Base-by-base conservation (phyloP, 2,797 vertebrate genomes). In the Spizella passerina region DNA sequence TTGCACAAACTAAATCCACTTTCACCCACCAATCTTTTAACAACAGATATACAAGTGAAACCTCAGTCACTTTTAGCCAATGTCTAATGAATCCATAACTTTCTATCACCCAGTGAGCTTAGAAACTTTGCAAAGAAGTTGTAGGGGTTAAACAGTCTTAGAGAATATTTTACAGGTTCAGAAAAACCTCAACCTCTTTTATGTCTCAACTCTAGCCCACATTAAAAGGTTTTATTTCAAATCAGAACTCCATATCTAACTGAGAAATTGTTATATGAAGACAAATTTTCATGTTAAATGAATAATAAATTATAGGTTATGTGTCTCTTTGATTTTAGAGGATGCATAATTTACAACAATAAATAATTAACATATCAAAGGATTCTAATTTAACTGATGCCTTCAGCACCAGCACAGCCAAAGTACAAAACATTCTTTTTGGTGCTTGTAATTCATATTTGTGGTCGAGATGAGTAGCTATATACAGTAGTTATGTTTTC, bases 281-380 rank as follows among this genome's bases (percentile, higher is more conserved):
- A 86, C 86, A 97, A 90, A 50, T 96, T 97, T 97, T 95, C 88
- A 86, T 88, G 93, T 50, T 94, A 97, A 97, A 98, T 98, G 93
- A 98, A 98, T 97, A 97, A 98, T 97, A 97, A 98, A 98, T 98
- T 94, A 96, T 92, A 98, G 94, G 96, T 97, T 97, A 96, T 65
- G 49, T 97, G 87, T 93, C 88, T 96, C 94, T 97, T 93, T 97
- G 95, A 97, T 98, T 98, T 97, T 94, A 96, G 92, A 97, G 91
- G 88, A 97, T 97, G 80, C 84, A 97, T 97, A 97, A 97, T 97
- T 98, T 97, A 97, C 94, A 97, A 96, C 95, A 96, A 97, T 98
- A 97, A 98, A 98, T 97, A 97, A 98, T 98, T 97, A 97, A 98
- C 97, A 97, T 97, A 96, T 97, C 96, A 98, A 98, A 98, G 88